Conservation (phyloP, 2,113 vertebrate genomes). For the Vimba vimba region DNA sequence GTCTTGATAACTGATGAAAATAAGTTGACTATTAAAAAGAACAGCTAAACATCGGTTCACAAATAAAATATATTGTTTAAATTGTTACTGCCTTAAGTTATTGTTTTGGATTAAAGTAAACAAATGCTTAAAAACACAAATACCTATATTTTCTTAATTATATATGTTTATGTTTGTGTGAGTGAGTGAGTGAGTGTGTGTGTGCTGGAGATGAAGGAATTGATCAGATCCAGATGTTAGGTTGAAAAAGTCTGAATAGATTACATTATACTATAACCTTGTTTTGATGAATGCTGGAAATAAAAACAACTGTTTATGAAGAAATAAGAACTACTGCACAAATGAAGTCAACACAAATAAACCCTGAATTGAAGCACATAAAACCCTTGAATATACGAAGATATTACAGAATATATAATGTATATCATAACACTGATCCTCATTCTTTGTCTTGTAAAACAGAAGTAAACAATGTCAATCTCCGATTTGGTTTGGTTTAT, state of each 20-base stretch:
- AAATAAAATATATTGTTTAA: too few species aligned
- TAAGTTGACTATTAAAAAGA: too few species aligned
- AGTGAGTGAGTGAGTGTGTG: too few species aligned
- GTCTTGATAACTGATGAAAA: too few species aligned
- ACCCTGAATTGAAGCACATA: not conserved
- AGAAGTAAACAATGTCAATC: not conserved
- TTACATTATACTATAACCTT: not conserved
- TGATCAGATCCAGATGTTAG: not conserved
- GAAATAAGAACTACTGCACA: not conserved
- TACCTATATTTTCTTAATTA: too few species aligned
- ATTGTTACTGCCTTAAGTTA: too few species aligned
- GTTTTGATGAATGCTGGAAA: not conserved
- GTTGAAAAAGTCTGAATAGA: not conserved
- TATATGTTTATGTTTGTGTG: too few species aligned
- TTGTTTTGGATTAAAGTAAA: too few species aligned
- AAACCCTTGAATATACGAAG: not conserved
- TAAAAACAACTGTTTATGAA: not conserved
- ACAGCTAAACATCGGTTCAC: too few species aligned
- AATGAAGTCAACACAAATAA: not conserved
- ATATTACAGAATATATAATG: not conserved
- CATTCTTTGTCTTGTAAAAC: not conserved
- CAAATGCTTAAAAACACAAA: too few species aligned
- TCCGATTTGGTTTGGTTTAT: not conserved
- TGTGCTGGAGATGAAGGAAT: not conserved
- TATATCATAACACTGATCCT: not conserved